Conservation (phyloP, 2,797 vertebrate genomes). For the Sebastes oblongus region DNA sequence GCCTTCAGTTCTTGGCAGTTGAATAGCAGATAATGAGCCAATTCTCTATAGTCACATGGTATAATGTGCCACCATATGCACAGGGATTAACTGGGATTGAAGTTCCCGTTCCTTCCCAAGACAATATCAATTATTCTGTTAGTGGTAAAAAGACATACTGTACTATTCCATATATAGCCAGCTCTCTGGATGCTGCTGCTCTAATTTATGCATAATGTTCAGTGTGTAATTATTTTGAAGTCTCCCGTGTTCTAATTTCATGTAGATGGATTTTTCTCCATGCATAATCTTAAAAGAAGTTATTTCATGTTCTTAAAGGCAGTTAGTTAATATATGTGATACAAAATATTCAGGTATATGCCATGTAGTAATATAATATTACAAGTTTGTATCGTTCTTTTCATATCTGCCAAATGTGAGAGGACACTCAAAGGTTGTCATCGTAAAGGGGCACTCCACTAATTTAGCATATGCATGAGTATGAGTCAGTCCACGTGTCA, state of each 20-base stretch:
- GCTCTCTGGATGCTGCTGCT: background rate
- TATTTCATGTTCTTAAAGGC: background rate
- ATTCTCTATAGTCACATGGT: constrained; percentile 20
- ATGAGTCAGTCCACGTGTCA: background rate
- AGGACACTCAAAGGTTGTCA: background rate
- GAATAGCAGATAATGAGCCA: constrained; percentile 28
- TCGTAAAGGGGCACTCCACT: background rate
- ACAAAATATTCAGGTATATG: no score
- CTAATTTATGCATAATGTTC: constrained; percentile 11
- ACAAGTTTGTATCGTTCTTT: background rate
- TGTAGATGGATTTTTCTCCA: background rate
- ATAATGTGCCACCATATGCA: constrained; percentile 21
- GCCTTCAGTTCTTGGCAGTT: constrained; percentile 22
- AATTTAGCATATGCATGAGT: background rate
- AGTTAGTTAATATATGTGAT: no score
- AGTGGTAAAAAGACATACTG: background rate
- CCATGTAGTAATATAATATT: no score
- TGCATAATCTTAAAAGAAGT: background rate
- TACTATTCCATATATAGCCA: constrained; percentile 22
- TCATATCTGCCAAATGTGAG: background rate
- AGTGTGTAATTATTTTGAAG: constrained; percentile 7
- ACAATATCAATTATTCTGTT: constrained; percentile 46
- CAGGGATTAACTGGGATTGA: constrained; percentile 30
- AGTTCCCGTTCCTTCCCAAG: constrained; percentile 19
- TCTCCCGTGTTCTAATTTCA: background rate